phyloP scores from a whole-genome alignment of 2,113 vertebrate genomes.

The Theristicus caerulescens region DNA sequence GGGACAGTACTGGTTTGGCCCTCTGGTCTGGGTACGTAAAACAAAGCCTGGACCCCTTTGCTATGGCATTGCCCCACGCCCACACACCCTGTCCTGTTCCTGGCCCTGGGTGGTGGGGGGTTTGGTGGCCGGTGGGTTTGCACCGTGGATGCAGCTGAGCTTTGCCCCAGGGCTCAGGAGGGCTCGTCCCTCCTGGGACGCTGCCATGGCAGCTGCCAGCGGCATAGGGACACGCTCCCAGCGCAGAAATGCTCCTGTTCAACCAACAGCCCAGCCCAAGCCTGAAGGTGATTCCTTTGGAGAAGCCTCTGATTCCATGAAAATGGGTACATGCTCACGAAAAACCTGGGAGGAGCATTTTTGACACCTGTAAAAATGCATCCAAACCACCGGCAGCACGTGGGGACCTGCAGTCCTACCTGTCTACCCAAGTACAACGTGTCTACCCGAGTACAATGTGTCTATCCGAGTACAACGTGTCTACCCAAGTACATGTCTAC shows the following conservation, averaged over 20 bases:
- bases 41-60: accelerated
- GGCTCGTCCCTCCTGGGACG: not conserved
- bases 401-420: not conserved
- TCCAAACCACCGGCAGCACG: not conserved
- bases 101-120: not conserved
- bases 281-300: not conserved
- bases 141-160: not conserved
- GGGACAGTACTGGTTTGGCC: not conserved
- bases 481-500: not conserved
- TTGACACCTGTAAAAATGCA: not conserved
- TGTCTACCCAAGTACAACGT: not conserved
- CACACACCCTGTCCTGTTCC: not conserved
- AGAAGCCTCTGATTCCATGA: not conserved
- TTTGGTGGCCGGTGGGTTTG: not conserved
- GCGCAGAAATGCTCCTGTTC: not conserved
- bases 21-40: not conserved
- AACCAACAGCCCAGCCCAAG: not conserved
- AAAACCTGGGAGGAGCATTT: not conserved
- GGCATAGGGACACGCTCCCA: not conserved
- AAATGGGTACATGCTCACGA: accelerated
- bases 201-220: not conserved
- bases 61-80: not conserved
- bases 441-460: too few relatives aligned
- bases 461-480: not conserved
- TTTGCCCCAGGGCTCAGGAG: not conserved